Conservation (phyloP, 2,888 invertebrate genomes). For the Trilocha varians region DNA sequence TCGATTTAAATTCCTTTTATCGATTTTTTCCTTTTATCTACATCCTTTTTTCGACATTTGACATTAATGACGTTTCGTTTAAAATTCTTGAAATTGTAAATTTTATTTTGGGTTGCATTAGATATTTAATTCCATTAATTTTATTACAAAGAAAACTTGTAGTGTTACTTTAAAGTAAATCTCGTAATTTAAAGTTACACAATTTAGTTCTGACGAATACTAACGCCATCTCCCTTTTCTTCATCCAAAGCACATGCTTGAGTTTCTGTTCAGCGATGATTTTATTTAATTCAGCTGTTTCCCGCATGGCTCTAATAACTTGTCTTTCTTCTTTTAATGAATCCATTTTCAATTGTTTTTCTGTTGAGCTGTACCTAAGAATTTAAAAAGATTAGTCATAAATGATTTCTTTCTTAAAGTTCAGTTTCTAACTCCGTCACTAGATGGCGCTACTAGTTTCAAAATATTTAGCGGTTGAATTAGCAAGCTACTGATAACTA, state of each 20-base stretch:
- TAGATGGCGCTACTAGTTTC: constrained; percentile 10
- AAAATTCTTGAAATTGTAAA: too few relatives aligned
- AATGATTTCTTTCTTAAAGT: background rate
- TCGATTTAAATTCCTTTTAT: too few relatives aligned
- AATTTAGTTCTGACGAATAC: too few relatives aligned
- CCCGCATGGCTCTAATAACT: constrained; percentile 61
- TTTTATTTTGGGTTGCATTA: too few relatives aligned
- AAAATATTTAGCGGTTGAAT: background rate
- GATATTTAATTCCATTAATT: too few relatives aligned
- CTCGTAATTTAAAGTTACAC: too few relatives aligned
- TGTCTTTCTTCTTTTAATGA: constrained; percentile 56
- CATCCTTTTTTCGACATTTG: too few relatives aligned
- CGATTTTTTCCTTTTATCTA: too few relatives aligned
- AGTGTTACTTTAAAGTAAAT: too few relatives aligned
- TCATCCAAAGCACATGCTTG: constrained; percentile 62
- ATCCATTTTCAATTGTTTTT: constrained; percentile 55
- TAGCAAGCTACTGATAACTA: too few relatives aligned
- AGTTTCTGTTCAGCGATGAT: constrained; percentile 74
- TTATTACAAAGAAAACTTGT: too few relatives aligned
- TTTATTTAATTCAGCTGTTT: constrained; percentile 75
- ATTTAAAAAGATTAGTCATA: background rate
- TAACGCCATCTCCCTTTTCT: constrained; percentile 57
- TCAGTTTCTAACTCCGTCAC: background rate
- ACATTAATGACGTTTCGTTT: too few relatives aligned
- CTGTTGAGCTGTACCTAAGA: constrained; percentile 34